A percentile compares a stretch with the other conserved stretches of the same genome.
These are phyloP conservation scores for Candidula unifasciata DNA, from an alignment of 2,888 invertebrate species.

Conservation along the genomic window DNA sequence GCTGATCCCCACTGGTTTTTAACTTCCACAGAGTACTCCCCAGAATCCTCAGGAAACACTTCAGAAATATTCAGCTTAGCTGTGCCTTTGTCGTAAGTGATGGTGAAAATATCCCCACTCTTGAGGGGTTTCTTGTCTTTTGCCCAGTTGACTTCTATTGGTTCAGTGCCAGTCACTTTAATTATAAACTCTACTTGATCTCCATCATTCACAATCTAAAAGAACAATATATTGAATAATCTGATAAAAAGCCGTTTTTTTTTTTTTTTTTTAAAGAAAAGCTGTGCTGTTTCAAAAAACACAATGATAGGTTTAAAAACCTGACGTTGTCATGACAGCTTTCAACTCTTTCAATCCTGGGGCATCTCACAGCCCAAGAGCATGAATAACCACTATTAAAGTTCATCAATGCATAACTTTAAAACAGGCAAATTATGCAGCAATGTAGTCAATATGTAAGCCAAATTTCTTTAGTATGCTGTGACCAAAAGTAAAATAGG, in stretches of 20 bases:
- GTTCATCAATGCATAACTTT: no score
- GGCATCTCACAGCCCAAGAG: no score
- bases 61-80: constrained; percentile 86
- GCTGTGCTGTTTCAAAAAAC: no score
- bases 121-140: constrained; percentile 84
- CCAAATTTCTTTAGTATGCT: no score
- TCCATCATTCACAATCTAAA: constrained; percentile 71
- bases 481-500: no score
- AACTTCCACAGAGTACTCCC: constrained; percentile 87
- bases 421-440: no score
- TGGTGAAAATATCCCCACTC: constrained; percentile 87
- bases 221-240: background rate
- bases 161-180: constrained; percentile 74
- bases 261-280: no score
- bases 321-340: background rate
- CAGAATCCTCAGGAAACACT: constrained; percentile 85
- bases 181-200: constrained; percentile 71
- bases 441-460: no score
- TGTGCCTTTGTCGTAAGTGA: constrained; percentile 79
- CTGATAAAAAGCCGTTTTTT: no score
- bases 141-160: constrained; percentile 72
- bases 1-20: constrained; percentile 73
- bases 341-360: no score
- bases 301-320: background rate
- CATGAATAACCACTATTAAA: no score